Percentiles rank a stretch among this genome's conserved stretches.
Evolutionary conservation across 2,888 invertebrate species (phyloP).

Genomic region (Hirtodrosophila cameraria): DNA sequence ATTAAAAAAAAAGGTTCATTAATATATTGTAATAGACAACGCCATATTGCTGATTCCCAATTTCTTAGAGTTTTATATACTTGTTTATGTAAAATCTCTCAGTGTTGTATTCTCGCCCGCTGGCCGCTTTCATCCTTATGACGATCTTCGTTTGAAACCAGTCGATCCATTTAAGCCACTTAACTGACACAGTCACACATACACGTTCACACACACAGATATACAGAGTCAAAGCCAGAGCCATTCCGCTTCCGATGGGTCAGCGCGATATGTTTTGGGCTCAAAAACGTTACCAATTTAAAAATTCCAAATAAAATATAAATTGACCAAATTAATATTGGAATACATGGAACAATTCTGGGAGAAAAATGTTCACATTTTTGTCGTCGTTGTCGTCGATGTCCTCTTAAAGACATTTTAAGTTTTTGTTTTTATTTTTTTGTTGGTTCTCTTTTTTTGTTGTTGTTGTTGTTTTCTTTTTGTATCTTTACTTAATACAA

Average conservation of each 20-base stretch:
- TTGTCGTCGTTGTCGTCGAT: conserved; percentile 32
- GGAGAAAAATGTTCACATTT: conserved; percentile 82
- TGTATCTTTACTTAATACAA: conserved; percentile 29
- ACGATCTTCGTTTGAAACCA: conserved; percentile 56
- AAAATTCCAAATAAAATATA: conserved; percentile 84
- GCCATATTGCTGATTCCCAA: too few species aligned
- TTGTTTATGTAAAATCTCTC: background rate
- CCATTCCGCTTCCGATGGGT: conserved; percentile 61
- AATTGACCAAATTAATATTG: conserved; percentile 84
- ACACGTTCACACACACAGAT: conserved; percentile 8
- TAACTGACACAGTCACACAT: conserved; percentile 54
- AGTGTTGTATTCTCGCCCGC: conserved; percentile 17
- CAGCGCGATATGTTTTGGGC: conserved; percentile 66
- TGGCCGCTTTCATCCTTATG: conserved; percentile 42
- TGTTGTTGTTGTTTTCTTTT: conserved; percentile 1
- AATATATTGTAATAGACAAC: too few species aligned
- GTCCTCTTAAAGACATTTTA: conserved; percentile 13
- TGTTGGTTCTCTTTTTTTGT: conserved; percentile 11
- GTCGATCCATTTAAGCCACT: conserved; percentile 74
- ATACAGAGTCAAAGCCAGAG: conserved; percentile 13
- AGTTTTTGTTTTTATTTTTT: conserved; percentile 11
- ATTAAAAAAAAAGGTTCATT: too few species aligned
- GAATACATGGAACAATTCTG: conserved; percentile 83
- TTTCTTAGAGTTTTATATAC: too few species aligned
- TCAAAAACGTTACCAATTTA: conserved; percentile 82